These are phyloP conservation scores for Trinectes maculatus DNA, from an alignment of 2,113 vertebrate species.

Conservation along the genomic window DNA sequence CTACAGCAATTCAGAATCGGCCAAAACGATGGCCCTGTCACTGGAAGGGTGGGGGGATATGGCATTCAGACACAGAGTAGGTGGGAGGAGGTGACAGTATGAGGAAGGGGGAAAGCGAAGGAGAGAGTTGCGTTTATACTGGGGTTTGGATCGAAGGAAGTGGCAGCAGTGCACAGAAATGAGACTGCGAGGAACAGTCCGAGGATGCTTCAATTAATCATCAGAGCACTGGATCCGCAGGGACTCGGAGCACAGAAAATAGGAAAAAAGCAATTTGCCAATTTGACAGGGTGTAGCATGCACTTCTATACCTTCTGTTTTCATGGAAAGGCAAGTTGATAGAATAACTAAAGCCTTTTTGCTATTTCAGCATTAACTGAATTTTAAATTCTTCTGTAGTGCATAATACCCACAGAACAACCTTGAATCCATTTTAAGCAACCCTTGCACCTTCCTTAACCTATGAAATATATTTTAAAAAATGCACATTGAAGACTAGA, in stretches of 20 bases:
- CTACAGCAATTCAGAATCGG: slow-evolving; percentile 56
- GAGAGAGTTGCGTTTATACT: slow-evolving; percentile 31
- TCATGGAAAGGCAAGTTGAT: neutral
- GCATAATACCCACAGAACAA: no score
- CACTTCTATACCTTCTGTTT: slow-evolving; percentile 5
- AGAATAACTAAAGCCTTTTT: neutral
- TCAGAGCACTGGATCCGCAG: slow-evolving; percentile 51
- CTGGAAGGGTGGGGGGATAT: slow-evolving; percentile 28
- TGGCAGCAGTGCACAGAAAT: slow-evolving; percentile 30
- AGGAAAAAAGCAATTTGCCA: slow-evolving; percentile 52
- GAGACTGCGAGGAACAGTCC: slow-evolving; percentile 44
- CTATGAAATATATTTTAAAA: no score
- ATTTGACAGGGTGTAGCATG: slow-evolving; percentile 21
- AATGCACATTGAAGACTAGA: no score
- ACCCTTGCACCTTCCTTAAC: no score
- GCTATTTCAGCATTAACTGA: neutral
- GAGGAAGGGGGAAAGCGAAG: slow-evolving; percentile 1
- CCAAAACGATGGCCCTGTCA: slow-evolving; percentile 46
- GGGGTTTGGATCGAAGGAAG: slow-evolving; percentile 49
- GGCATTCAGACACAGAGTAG: slow-evolving; percentile 42
- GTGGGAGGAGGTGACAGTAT: slow-evolving; percentile 29
- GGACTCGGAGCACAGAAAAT: slow-evolving; percentile 37
- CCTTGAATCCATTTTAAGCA: no score
- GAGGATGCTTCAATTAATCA: slow-evolving; percentile 69
- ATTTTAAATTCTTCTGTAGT: neutral